Percentiles rank a stretch among this genome's conserved stretches.
phyloP scores from a whole-genome alignment of 2,113 vertebrate species.

The Columba janthina region DNA sequence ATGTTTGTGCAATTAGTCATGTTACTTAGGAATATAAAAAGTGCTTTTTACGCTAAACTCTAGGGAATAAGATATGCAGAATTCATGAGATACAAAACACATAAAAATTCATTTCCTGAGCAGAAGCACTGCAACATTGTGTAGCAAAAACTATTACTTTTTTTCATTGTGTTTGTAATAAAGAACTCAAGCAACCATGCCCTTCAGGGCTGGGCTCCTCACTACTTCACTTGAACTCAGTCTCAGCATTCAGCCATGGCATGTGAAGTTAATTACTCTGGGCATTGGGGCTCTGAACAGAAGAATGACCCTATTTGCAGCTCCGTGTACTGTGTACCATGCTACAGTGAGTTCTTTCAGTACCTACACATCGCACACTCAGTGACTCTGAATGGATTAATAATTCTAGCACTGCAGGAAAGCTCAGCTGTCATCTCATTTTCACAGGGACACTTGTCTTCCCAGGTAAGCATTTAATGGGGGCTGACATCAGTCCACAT shows the following conservation, averaged over 20 bases:
- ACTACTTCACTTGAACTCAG: constrained; percentile 59
- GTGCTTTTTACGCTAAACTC: constrained; percentile 59
- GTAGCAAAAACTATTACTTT: constrained; percentile 60
- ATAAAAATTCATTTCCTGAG: constrained; percentile 72
- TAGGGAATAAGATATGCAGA: constrained; percentile 69
- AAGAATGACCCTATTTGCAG: constrained; percentile 69
- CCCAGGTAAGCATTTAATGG: constrained; percentile 32
- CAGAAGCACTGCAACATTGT: constrained; percentile 17
- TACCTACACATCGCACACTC: constrained; percentile 14
- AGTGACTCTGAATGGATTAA: constrained; percentile 43
- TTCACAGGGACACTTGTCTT: constrained; percentile 45
- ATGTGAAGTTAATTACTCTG: constrained; percentile 76
- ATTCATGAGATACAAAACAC: constrained; percentile 68
- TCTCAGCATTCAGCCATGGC: constrained; percentile 37
- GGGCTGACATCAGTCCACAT: constrained; percentile 68
- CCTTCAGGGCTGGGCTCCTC: constrained; percentile 64
- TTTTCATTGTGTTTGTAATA: constrained; percentile 57
- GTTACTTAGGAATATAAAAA: constrained; percentile 60
- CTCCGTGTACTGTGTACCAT: constrained; percentile 35
- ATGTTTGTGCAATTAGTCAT: constrained; percentile 49
- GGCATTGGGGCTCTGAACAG: constrained; percentile 57
- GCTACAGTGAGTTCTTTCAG: constrained; percentile 64
- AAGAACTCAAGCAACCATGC: constrained; percentile 64
- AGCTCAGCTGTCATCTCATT: constrained; percentile 48
- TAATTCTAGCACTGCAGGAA: constrained; percentile 51